A percentile compares a stretch with the other conserved stretches of the same genome.
phyloP scores from a whole-genome alignment of 1,140 invertebrate species.

The Pollicipes pollicipes region DNA sequence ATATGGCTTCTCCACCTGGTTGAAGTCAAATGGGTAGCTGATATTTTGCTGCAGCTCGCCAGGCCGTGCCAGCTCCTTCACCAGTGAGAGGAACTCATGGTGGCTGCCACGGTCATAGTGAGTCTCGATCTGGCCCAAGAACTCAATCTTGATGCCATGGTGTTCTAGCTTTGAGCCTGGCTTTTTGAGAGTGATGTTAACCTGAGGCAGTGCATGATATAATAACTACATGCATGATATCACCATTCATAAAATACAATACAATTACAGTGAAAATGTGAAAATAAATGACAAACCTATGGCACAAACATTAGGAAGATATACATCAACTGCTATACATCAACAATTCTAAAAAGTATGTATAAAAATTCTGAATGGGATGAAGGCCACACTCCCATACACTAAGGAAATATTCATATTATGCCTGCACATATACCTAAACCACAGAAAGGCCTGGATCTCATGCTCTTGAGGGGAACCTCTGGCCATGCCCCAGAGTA shows the following conservation, averaged over 20 bases:
- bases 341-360: too few relatives aligned
- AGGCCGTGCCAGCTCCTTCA: constrained; percentile 87
- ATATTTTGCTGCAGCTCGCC: constrained; percentile 90
- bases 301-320: too few relatives aligned
- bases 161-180: constrained; percentile 91
- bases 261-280: constrained; percentile 7
- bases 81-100: constrained; percentile 90
- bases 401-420: too few relatives aligned
- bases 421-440: too few relatives aligned
- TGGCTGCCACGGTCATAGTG: constrained; percentile 98
- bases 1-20: constrained; percentile 96
- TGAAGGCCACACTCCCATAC: too few relatives aligned
- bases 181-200: constrained; percentile 87
- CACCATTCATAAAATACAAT: constrained; percentile 5
- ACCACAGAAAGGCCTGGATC: too few relatives aligned
- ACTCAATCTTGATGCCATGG: constrained; percentile 98
- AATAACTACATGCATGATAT: constrained; percentile 11
- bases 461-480: too few relatives aligned
- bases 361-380: constrained; percentile 6
- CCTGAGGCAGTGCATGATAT: constrained; percentile 35
- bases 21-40: constrained; percentile 88
- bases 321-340: too few relatives aligned
- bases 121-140: constrained; percentile 97
- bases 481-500: too few relatives aligned
- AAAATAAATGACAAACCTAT: constrained; percentile 10